A percentile compares a stretch with the other conserved stretches of the same genome.
phyloP scores from a whole-genome alignment of 2,888 invertebrate species.

The Pterostichus madidus region DNA sequence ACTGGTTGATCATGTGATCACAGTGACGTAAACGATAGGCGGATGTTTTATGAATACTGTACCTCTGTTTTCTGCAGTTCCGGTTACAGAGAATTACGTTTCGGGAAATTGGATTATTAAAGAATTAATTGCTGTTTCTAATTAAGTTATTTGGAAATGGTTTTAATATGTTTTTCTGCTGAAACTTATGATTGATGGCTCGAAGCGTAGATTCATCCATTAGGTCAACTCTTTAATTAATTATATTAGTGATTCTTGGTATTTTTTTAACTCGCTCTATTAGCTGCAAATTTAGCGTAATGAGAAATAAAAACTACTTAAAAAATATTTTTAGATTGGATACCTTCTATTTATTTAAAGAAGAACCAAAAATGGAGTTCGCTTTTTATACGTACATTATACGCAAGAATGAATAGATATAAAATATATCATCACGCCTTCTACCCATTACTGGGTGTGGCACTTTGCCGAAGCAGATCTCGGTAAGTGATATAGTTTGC shows the following conservation, averaged over 20 bases:
- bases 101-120: slow-evolving; percentile 34
- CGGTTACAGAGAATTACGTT: slow-evolving; percentile 42
- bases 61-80: not conserved
- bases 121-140: slow-evolving; percentile 33
- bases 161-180: slow-evolving; percentile 37
- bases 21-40: not conserved
- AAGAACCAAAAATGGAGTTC: not conserved
- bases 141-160: slow-evolving; percentile 22
- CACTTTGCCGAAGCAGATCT: too few relatives aligned
- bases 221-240: slow-evolving; percentile 13
- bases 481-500: too few relatives aligned
- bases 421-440: too few relatives aligned
- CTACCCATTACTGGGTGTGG: too few relatives aligned
- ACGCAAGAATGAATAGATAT: too few relatives aligned
- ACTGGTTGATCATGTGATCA: slow-evolving; percentile 2
- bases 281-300: slow-evolving; percentile 4
- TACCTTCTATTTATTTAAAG: not conserved
- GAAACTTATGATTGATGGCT: slow-evolving; percentile 29
- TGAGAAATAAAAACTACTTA: not conserved
- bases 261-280: slow-evolving; percentile 26
- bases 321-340: too few relatives aligned
- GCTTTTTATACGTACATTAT: not conserved
- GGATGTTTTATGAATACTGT: slow-evolving; percentile 20
- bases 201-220: slow-evolving; percentile 20
- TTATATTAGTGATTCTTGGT: slow-evolving; percentile 15